These are phyloP conservation scores for Xenopus borealis DNA, from an alignment of 2,113 vertebrate genomes.

Conservation along the genomic window DNA sequence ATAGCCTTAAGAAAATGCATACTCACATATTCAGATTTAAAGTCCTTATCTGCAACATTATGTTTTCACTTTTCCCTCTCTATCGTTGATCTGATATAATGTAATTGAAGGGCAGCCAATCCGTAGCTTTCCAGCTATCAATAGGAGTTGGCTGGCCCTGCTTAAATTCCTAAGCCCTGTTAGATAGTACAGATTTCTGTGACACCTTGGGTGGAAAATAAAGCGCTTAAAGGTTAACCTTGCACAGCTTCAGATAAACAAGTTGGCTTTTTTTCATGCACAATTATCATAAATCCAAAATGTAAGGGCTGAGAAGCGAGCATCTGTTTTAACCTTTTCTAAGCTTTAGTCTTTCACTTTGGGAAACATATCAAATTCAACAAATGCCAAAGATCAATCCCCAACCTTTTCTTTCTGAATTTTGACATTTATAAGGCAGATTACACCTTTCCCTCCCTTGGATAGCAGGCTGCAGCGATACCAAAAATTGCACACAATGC, in stretches of 20 bases:
- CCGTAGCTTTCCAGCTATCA: too few relatives aligned
- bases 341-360: conserved; percentile 27
- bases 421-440: conserved; percentile 39
- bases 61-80: too few relatives aligned
- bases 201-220: neutral
- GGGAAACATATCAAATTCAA: conserved; percentile 17
- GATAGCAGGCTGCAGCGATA: conserved; percentile 5
- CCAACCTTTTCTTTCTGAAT: conserved; percentile 26
- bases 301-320: conserved; percentile 4
- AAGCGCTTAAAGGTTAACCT: neutral
- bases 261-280: conserved; percentile 2
- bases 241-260: neutral
- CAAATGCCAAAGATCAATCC: conserved; percentile 42
- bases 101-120: too few relatives aligned
- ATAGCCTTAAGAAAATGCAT: too few relatives aligned
- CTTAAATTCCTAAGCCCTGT: neutral
- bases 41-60: too few relatives aligned
- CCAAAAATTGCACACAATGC: conserved; percentile 31
- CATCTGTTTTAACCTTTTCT: neutral
- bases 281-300: neutral
- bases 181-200: neutral
- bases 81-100: too few relatives aligned
- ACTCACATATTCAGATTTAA: too few relatives aligned
- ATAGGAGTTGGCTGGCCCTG: too few relatives aligned
- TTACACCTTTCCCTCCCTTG: conserved; percentile 14